Percentiles rank a stretch among this genome's conserved stretches.
Conservation (phyloP, 2,113 vertebrate species). For the Turnix velox region DNA sequence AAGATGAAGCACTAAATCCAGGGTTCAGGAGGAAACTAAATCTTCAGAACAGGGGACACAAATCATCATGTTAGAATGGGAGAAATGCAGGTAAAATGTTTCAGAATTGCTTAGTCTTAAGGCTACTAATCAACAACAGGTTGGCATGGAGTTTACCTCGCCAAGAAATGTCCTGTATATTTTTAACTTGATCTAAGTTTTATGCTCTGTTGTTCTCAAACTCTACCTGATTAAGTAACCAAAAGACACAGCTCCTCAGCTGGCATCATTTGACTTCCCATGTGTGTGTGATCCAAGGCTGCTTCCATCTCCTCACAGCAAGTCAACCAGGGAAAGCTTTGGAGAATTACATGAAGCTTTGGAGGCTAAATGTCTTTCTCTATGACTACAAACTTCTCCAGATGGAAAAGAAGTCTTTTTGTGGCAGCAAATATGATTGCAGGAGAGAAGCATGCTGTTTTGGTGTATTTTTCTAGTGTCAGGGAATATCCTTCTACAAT, state of each 20-base stretch:
- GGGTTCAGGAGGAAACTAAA: not conserved
- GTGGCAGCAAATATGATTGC: not conserved
- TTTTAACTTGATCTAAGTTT: slow-evolving; percentile 46
- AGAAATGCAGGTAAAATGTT: not conserved
- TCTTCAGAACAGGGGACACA: not conserved
- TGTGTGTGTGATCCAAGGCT: not conserved
- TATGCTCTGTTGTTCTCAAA: slow-evolving; percentile 22
- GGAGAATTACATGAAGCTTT: not conserved
- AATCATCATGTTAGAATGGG: not conserved
- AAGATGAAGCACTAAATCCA: not conserved
- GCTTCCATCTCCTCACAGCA: not conserved
- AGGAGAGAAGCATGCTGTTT: not conserved
- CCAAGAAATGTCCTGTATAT: not conserved
- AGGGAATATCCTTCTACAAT: not conserved
- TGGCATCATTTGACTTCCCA: not conserved
- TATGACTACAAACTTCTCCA: not conserved
- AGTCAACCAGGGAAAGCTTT: not conserved
- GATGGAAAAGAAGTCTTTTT: not conserved
- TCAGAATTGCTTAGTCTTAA: not conserved
- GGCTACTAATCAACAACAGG: not conserved
- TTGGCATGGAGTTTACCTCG: not conserved
- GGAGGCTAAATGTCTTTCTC: not conserved
- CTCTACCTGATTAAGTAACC: not conserved
- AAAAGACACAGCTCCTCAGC: not conserved
- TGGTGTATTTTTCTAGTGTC: not conserved